Evolutionary conservation across 1,140 invertebrate species (phyloP), one percentile per base, ranked within the genome.

Genomic region (Homarus americanus): DNA sequence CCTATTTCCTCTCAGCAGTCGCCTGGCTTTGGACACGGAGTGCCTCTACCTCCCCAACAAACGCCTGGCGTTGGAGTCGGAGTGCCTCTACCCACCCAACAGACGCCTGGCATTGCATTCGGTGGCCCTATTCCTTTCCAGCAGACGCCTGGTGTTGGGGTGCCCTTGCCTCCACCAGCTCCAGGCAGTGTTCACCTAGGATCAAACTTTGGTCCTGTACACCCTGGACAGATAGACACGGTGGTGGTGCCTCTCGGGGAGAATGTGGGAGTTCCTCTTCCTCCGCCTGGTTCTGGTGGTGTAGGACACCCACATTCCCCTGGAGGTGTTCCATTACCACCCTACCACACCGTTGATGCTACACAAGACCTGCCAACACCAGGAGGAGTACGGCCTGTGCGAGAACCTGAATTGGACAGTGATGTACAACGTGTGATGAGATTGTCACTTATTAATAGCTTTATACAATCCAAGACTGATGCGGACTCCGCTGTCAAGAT

Each of bases 401-500:
- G 58, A n/a, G 82, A 92, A 80, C 86, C 87, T 0, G 66, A 80
- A 2, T 20, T 63, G 66, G 91, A 92, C 53, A 38, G 34, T 75
- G 79, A 86, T 38, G 78, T 92, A 38, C 91, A 86, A 58, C 83
- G 83, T 24, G 82, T 86, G 0, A 34, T 90, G 53, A 66, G 87
- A 32, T 58, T 90, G 82, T 32, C 91, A 34, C 63, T 41, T 49
- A 82, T 92, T 28, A 38, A 76, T n/a, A 40, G 75, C 63, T 24
- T 82, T 49, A 38, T 92, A 7, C 87, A 90, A 58, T 75, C 82
- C 7, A 86, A 69, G 58, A 82, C 82, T 15, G 49, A 82, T 2
- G 91, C 91, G 41, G 87, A 92, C 69, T 49, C 49, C 12, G 91
- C 91, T 24, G 76, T 92, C 40, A 92, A 87, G 76, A 86, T 92